Evolutionary conservation across 2,113 vertebrate genomes (phyloP).

Genomic region (Eleginops maclovinus): DNA sequence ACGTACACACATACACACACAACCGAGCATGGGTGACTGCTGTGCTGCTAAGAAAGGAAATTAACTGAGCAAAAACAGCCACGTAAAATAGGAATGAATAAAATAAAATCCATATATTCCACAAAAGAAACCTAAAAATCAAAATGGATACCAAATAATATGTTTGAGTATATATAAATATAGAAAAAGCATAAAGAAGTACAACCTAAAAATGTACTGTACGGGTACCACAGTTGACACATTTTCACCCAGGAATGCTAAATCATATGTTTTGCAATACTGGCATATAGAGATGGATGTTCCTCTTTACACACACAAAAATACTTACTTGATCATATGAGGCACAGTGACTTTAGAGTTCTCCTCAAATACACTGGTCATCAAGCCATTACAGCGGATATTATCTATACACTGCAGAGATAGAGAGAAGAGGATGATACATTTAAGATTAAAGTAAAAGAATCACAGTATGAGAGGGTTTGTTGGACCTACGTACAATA

Average conservation of each 20-base stretch:
- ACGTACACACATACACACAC: constrained; percentile 67
- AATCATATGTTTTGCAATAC: constrained; percentile 26
- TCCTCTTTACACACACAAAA: constrained; percentile 52
- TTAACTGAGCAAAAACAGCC: constrained; percentile 44
- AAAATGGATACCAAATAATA: constrained; percentile 33
- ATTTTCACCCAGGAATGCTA: constrained; percentile 28
- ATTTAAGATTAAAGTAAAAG: neutral
- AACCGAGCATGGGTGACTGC: constrained; percentile 77
- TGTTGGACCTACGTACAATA: neutral
- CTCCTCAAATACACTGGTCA: constrained; percentile 99
- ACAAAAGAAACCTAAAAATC: constrained; percentile 47
- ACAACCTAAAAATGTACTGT: constrained; percentile 8
- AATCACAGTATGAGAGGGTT: neutral
- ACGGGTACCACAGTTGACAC: constrained; percentile 23
- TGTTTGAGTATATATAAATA: constrained; percentile 35
- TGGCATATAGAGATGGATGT: constrained; percentile 51
- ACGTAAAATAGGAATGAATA: constrained; percentile 29
- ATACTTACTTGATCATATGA: constrained; percentile 98
- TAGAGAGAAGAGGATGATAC: neutral
- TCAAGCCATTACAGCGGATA: constrained; percentile 98
- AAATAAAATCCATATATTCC: constrained; percentile 18
- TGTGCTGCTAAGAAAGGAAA: constrained; percentile 56
- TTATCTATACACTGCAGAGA: constrained; percentile 94
- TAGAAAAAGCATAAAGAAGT: constrained; percentile 46
- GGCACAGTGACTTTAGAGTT: constrained; percentile 99